Percentiles rank a stretch among this genome's conserved stretches.
These are phyloP conservation scores for Drosophila pseudoananassae DNA, from an alignment of 1,140 invertebrate species.

Conservation along the genomic window DNA sequence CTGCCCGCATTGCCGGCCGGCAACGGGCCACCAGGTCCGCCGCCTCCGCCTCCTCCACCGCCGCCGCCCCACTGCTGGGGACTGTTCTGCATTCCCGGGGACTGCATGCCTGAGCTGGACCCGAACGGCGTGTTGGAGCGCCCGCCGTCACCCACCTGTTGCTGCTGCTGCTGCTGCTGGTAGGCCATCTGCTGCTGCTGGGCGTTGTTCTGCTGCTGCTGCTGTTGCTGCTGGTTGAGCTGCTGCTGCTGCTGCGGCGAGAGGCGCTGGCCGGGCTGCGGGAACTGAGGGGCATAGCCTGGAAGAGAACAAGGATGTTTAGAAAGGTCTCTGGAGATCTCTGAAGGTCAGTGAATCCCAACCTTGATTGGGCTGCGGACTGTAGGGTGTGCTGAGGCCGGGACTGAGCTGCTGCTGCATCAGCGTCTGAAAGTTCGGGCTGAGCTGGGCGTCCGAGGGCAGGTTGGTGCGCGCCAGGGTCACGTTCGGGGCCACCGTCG, in stretches of 20 bases:
- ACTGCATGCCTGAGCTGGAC: slow-evolving; percentile 63
- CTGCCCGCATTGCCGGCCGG: slow-evolving; percentile 54
- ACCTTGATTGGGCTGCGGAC: slow-evolving; percentile 82
- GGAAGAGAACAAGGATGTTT: too few species aligned
- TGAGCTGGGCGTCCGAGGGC: slow-evolving; percentile 89
- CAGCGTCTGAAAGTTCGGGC: slow-evolving; percentile 86
- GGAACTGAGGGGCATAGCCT: slow-evolving; percentile 76
- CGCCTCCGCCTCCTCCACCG: slow-evolving; percentile 25
- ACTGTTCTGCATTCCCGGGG: slow-evolving; percentile 71
- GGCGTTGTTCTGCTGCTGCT: slow-evolving; percentile 57
- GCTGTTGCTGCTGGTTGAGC: slow-evolving; percentile 47
- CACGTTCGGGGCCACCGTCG: slow-evolving; percentile 92
- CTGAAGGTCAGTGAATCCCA: not conserved
- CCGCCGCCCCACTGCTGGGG: slow-evolving; percentile 62
- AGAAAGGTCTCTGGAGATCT: not conserved
- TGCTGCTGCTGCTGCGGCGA: slow-evolving; percentile 75
- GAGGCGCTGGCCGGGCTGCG: slow-evolving; percentile 71
- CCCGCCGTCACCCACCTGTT: slow-evolving; percentile 63
- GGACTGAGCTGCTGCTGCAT: slow-evolving; percentile 83
- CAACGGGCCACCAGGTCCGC: slow-evolving; percentile 47
- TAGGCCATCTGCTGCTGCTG: slow-evolving; percentile 80
- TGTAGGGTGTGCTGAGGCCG: slow-evolving; percentile 76
- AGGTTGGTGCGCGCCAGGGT: slow-evolving; percentile 89
- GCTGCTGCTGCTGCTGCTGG: slow-evolving; percentile 71
- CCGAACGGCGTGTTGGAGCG: slow-evolving; percentile 66